Base-by-base conservation (phyloP, 1,140 invertebrate genomes). In the Galendromus occidentalis region DNA sequence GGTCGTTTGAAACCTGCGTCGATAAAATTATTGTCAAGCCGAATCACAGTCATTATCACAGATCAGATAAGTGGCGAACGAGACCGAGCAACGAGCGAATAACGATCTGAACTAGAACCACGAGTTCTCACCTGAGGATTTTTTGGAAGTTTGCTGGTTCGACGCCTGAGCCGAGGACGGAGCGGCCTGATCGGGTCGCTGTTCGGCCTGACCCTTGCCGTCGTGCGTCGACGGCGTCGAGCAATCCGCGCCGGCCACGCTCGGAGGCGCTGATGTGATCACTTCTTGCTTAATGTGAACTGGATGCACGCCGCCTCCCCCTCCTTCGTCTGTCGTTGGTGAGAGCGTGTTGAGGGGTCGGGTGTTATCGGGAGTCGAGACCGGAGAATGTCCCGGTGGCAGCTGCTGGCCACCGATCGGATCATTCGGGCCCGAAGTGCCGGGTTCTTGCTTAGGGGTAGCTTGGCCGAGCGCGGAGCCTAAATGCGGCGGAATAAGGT, bases 221-320 rank as follows among this genome's bases (percentile, higher is more conserved):
- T 39, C 33, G 33, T 39, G 51, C 22, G 9, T 22, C 12, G 51
- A 33, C 2, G 51, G 25, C 51, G 51, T 29, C 17, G 25, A 22
- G 20, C 51, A 59, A 9, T 59, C 51, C 20, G 33, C 14, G 12
- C 33, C 33, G 25, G 51, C 22, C 14, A 59, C 51, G 9, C 51
- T 59, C 2, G 51, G 51, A 59, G 51, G 51, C 20, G 51, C 51
- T 33, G 51, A 59, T 4, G 25, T 47, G 14, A 59, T 59, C n/a
- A 59, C 33, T 33, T 59, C 51, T 33, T 59, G 51, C 33, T 59
- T 59, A 4, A 59, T 59, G 20, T 59, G 51, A 59, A 25, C 14
- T 59, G 51, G 25, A 59, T 33, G 14, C 51, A 29, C 51, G 45
- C 20, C 18, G 42, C 12, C 12, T 14, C 4, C 5, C 45, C 45